These are phyloP conservation scores for Taxidea taxus DNA, from an alignment of 2,113 vertebrate genomes.

Conservation along the genomic window DNA sequence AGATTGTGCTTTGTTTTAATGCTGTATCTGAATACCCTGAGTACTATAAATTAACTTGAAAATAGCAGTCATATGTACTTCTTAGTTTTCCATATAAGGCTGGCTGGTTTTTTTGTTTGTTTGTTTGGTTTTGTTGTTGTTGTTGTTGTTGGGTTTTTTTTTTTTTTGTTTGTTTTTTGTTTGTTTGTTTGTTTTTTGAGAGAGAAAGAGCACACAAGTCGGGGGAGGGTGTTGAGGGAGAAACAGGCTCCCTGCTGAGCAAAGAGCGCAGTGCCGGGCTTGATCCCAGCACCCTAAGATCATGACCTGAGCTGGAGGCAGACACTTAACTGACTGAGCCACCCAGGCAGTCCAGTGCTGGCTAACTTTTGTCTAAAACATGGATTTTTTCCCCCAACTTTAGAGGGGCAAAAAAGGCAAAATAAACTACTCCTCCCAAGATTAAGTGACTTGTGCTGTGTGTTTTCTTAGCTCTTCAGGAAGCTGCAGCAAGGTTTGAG, in stretches of 20 bases:
- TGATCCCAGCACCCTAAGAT: background rate
- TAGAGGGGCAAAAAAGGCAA: background rate
- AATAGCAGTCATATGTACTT: background rate
- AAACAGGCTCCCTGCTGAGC: background rate
- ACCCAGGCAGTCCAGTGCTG: background rate
- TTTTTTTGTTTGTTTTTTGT: too few species aligned
- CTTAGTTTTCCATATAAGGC: background rate
- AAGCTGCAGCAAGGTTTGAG: conserved; percentile 94
- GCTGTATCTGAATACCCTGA: background rate
- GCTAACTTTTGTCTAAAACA: background rate
- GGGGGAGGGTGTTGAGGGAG: background rate
- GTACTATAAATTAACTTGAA: background rate
- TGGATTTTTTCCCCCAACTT: background rate
- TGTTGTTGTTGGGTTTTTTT: too few species aligned
- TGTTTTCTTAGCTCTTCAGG: conserved; percentile 90
- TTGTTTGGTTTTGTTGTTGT: too few species aligned
- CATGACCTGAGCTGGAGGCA: background rate
- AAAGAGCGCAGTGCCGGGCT: background rate
- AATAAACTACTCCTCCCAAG: background rate
- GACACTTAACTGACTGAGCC: background rate
- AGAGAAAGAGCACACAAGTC: background rate
- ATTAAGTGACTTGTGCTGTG: conserved; percentile 12
- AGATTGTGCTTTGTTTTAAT: conserved; percentile 18
- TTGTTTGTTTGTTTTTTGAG: background rate
- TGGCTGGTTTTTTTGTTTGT: background rate